A percentile compares a stretch with the other conserved stretches of the same genome.
Conservation (phyloP, 2,888 invertebrate genomes). For the Oegoconia quadripuncta region DNA sequence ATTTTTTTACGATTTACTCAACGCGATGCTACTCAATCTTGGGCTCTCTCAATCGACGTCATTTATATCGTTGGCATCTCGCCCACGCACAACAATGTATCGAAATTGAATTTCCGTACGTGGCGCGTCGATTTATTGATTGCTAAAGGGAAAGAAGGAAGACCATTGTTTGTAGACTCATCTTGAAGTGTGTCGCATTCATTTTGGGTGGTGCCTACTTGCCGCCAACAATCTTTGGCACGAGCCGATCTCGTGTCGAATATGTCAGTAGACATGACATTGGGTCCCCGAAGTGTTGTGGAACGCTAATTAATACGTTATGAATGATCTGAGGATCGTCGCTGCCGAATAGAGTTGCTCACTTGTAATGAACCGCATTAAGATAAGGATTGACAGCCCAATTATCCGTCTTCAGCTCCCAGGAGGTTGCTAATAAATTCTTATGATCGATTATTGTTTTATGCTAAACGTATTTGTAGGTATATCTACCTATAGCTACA, state of each 20-base stretch:
- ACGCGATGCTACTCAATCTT: conserved; percentile 31
- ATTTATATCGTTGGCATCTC: conserved; percentile 48
- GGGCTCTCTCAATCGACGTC: conserved; percentile 38
- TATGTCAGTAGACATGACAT: conserved; percentile 39
- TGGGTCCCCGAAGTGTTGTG: conserved; percentile 24
- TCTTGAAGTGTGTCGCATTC: conserved; percentile 29
- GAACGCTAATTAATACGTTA: conserved; percentile 44
- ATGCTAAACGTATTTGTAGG: not conserved
- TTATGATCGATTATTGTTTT: conserved; percentile 16
- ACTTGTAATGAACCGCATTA: conserved; percentile 37
- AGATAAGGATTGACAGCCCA: conserved; percentile 40
- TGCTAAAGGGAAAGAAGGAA: conserved; percentile 36
- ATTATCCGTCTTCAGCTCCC: conserved; percentile 29
- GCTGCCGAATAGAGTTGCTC: conserved; percentile 29
- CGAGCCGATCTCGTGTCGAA: conserved; percentile 31
- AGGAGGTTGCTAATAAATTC: conserved; percentile 22
- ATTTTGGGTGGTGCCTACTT: conserved; percentile 13
- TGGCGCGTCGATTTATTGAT: conserved; percentile 46
- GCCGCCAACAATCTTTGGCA: conserved; percentile 27
- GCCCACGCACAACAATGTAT: conserved; percentile 46
- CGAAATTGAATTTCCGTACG: conserved; percentile 53
- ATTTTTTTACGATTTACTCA: conserved; percentile 52
- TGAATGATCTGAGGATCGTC: conserved; percentile 28
- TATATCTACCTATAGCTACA: not conserved
- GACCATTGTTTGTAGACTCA: conserved; percentile 40